These are phyloP conservation scores for Lepidocyrtinus sp. DNA, from an alignment of 2,888 invertebrate species.

Conservation along the genomic window DNA sequence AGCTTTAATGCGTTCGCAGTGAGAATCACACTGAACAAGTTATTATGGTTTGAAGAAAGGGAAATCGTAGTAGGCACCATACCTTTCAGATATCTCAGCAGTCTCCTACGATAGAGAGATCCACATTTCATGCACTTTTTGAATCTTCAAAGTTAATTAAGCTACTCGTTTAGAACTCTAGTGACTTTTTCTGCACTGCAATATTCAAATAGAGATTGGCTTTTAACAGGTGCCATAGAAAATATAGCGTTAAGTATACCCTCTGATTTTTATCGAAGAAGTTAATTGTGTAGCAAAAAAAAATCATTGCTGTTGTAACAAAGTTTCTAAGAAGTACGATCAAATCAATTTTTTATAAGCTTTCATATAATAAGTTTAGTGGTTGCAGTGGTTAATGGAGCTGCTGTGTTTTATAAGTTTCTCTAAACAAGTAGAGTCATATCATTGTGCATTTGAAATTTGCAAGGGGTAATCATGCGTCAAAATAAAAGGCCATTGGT, in stretches of 20 bases:
- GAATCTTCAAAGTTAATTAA: not conserved
- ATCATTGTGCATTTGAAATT: too few relatives aligned
- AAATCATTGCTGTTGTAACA: not conserved
- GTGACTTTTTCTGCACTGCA: not conserved
- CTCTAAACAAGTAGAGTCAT: too few relatives aligned
- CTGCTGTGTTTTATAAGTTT: too few relatives aligned
- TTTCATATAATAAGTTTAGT: too few relatives aligned
- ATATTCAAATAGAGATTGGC: not conserved
- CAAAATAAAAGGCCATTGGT: too few relatives aligned
- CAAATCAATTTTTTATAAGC: too few relatives aligned
- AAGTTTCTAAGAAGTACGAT: too few relatives aligned
- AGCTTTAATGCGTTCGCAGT: too few relatives aligned
- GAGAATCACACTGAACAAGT: too few relatives aligned
- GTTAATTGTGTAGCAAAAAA: not conserved
- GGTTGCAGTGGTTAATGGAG: too few relatives aligned
- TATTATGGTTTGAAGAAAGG: too few relatives aligned
- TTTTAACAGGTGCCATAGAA: not conserved
- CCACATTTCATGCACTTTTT: not conserved
- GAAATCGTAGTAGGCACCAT: not conserved
- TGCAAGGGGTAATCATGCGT: too few relatives aligned
- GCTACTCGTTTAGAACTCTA: not conserved
- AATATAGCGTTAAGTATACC: not conserved
- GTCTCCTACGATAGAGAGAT: not conserved
- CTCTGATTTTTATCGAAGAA: not conserved
- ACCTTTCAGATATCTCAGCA: not conserved